These are phyloP conservation scores for Augochlora pura DNA, from an alignment of 1,140 invertebrate genomes.

Conservation along the genomic window DNA sequence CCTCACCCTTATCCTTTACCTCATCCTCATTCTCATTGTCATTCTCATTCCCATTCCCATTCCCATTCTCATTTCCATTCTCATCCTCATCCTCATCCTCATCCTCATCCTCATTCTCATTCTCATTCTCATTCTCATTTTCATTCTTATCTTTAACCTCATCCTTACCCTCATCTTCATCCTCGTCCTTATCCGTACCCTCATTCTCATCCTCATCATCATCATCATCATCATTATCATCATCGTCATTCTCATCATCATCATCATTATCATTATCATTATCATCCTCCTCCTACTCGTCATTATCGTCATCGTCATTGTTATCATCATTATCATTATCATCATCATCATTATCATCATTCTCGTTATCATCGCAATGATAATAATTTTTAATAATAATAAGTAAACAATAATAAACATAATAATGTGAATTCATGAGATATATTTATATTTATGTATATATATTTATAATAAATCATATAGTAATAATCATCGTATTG, in stretches of 20 bases:
- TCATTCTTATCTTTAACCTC: not conserved
- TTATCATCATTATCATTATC: constrained; percentile 48
- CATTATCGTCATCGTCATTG: constrained; percentile 29
- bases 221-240: too few relatives aligned
- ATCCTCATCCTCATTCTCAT: constrained; percentile 41
- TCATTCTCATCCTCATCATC: too few relatives aligned
- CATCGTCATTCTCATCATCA: too few relatives aligned
- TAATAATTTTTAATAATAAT: constrained; percentile 69
- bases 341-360: constrained; percentile 21
- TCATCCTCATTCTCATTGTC: too few relatives aligned
- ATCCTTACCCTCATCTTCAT: too few relatives aligned
- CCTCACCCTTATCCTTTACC: too few relatives aligned
- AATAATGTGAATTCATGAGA: constrained; percentile 74
- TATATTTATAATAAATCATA: constrained; percentile 77
- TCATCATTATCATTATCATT: too few relatives aligned
- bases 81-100: too few relatives aligned
- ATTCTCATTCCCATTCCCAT: too few relatives aligned
- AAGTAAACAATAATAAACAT: constrained; percentile 76
- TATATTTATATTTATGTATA: constrained; percentile 70
- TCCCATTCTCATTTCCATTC: too few relatives aligned
- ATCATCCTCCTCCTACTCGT: too few relatives aligned
- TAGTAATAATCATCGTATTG: constrained; percentile 78
- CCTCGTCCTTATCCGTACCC: too few relatives aligned
- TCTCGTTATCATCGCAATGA: constrained; percentile 58
- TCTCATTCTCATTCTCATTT: constrained; percentile 44